Conservation (phyloP, 2,113 vertebrate genomes). For the Onychostoma macrolepis region DNA sequence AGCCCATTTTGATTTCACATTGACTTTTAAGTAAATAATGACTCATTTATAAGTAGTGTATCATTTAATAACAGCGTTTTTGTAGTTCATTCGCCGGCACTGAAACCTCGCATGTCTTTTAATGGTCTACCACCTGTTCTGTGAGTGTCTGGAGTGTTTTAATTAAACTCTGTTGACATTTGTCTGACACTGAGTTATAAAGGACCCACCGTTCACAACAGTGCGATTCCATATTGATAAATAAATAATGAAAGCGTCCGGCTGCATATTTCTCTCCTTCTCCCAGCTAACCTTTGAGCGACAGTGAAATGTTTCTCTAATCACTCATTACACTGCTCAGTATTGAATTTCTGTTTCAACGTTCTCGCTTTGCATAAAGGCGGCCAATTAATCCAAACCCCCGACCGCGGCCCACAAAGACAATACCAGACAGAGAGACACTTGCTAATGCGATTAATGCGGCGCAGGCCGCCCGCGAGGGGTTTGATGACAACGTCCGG, state of each 20-base stretch:
- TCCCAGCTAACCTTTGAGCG: constrained; percentile 61
- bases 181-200: neutral
- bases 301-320: constrained; percentile 72
- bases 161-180: neutral
- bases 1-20: neutral
- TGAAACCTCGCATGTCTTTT: neutral
- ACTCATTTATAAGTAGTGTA: neutral
- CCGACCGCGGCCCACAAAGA: constrained; percentile 67
- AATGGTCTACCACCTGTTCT: neutral
- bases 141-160: neutral
- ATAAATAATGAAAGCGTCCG: constrained; percentile 1
- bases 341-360: constrained; percentile 74
- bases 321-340: constrained; percentile 70
- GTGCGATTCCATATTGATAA: neutral
- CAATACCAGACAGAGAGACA: constrained; percentile 13
- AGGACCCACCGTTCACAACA: neutral
- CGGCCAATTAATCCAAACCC: constrained; percentile 75
- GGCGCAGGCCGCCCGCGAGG: constrained; percentile 64
- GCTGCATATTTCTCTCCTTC: constrained; percentile 57
- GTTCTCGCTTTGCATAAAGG: constrained; percentile 73
- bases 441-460: constrained; percentile 75
- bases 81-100: neutral
- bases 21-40: neutral
- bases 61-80: neutral
- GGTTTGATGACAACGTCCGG: constrained; percentile 26